phyloP scores from a whole-genome alignment of 2,888 invertebrate species.

The Boloria selene region DNA sequence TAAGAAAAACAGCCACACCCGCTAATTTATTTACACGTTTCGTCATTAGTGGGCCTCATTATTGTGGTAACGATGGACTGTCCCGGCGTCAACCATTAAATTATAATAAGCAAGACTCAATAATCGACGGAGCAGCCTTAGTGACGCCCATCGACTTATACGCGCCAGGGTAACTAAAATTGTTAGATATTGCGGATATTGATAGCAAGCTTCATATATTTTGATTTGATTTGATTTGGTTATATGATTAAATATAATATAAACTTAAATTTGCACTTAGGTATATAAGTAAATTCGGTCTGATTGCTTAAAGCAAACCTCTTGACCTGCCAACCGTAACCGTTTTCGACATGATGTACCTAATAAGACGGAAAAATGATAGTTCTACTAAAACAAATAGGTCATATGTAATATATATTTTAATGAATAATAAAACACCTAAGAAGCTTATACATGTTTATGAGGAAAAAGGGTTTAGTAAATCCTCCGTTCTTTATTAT shows the following conservation, averaged over 20 bases:
- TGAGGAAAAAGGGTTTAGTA: too few species aligned
- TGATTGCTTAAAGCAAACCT: too few species aligned
- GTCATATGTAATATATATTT: too few species aligned
- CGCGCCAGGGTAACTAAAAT: constrained; percentile 54
- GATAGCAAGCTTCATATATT: not conserved
- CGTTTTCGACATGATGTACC: too few species aligned
- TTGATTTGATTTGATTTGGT: too few species aligned
- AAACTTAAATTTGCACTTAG: not conserved
- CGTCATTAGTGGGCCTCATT: constrained; percentile 40
- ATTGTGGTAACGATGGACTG: constrained; percentile 47
- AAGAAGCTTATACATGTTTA: too few species aligned
- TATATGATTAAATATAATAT: not conserved
- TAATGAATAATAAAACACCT: too few species aligned
- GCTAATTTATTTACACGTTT: constrained; percentile 23
- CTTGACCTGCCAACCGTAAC: too few species aligned
- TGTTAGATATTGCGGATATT: constrained; percentile 5
- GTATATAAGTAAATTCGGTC: too few species aligned
- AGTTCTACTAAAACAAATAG: too few species aligned
- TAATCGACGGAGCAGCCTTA: constrained; percentile 60
- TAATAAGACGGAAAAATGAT: too few species aligned
- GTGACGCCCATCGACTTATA: constrained; percentile 73
- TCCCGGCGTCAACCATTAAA: constrained; percentile 59
- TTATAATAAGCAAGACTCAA: constrained; percentile 64
- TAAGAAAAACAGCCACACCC: constrained; percentile 25
- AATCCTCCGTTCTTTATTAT: too few species aligned